A percentile compares a stretch with the other conserved stretches of the same genome.
Evolutionary conservation across 2,113 vertebrate genomes (phyloP).

Genomic region (Sterrhoptilus dennistouni): DNA sequence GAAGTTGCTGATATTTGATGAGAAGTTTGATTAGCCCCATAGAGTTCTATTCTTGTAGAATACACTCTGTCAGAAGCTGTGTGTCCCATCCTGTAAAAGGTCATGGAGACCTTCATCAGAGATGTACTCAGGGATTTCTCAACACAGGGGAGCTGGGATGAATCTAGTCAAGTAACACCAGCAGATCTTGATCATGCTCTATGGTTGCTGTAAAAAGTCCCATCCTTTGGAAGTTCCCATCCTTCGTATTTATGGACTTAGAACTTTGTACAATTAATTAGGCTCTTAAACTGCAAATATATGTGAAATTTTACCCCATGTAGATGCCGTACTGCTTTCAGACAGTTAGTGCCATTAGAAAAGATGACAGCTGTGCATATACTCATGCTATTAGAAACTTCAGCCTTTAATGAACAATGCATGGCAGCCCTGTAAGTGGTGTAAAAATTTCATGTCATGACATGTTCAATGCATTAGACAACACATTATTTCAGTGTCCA

Average conservation of each 20-base stretch:
- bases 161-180: neutral
- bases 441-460: neutral
- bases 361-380: neutral
- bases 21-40: neutral
- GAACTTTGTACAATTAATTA: neutral
- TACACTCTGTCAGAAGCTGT: neutral
- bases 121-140: too few relatives aligned
- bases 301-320: neutral
- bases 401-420: neutral
- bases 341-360: neutral
- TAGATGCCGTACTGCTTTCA: neutral
- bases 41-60: neutral
- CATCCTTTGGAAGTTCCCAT: neutral
- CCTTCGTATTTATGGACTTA: neutral
- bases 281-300: neutral
- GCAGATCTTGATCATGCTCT: neutral
- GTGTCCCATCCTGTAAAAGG: neutral
- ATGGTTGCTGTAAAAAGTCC: neutral
- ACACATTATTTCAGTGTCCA: neutral
- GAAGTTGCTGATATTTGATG: neutral
- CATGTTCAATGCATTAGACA: neutral
- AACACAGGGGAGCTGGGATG: neutral
- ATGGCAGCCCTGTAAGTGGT: neutral
- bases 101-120: neutral
- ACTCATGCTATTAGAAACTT: neutral